A percentile compares a stretch with the other conserved stretches of the same genome.
These are phyloP conservation scores for Drosophila mimica DNA, from an alignment of 2,888 invertebrate genomes.

Conservation along the genomic window DNA sequence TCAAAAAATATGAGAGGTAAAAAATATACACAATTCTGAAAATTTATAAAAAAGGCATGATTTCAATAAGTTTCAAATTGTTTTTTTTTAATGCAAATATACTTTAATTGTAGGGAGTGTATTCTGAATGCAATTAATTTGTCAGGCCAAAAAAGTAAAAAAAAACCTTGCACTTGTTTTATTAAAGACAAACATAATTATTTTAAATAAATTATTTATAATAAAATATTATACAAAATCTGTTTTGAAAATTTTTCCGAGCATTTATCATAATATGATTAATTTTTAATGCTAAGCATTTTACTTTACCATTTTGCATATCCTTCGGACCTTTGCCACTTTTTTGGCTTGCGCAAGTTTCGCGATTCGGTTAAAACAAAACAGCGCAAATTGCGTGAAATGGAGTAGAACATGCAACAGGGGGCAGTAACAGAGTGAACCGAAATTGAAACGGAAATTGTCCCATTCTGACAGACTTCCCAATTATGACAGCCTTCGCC, in stretches of 20 bases:
- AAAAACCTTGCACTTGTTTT: not conserved
- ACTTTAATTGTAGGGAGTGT: not conserved
- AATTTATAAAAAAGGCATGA: not conserved
- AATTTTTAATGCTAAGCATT: not conserved
- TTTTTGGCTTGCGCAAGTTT: constrained; percentile 8
- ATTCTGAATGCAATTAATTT: not conserved
- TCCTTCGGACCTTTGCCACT: not conserved
- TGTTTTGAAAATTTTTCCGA: not conserved
- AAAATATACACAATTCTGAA: not conserved
- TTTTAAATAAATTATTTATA: too few relatives aligned
- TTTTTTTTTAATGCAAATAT: not conserved
- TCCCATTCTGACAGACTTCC: constrained; percentile 13
- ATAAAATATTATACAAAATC: not conserved
- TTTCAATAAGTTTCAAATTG: not conserved
- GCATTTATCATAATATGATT: too few relatives aligned
- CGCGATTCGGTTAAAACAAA: constrained; percentile 43
- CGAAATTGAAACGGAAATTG: constrained; percentile 18
- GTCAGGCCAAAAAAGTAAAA: not conserved
- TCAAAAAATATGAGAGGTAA: not conserved
- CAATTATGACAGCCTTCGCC: constrained; percentile 49
- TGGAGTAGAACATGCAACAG: constrained; percentile 13
- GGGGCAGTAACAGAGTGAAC: constrained; percentile 12
- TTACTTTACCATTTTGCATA: constrained; percentile 3
- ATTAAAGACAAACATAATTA: too few relatives aligned
- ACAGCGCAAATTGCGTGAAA: constrained; percentile 61